Base-by-base conservation (phyloP, 2,797 vertebrate genomes). In the Knipowitschia caucasica region DNA sequence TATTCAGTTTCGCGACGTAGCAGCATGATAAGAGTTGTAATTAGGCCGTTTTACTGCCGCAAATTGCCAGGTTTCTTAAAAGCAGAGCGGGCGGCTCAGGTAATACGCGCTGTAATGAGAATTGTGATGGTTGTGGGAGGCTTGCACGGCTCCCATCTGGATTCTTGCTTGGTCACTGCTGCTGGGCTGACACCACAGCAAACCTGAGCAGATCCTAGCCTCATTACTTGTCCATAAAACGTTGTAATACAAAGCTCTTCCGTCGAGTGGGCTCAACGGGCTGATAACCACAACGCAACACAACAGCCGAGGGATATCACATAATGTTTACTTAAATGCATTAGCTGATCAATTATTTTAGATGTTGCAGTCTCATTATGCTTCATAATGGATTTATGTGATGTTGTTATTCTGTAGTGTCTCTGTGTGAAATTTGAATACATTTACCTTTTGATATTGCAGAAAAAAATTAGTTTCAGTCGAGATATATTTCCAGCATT, bases 21-120 rank as follows among this genome's bases (percentile, higher is more conserved):
- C 60, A 74, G 75, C 59, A 71, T 65, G 85, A 84, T 80, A 84
- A 80, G 74, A 76, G 80, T 77, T 78, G 82, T 87, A 84, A 88
- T 87, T 86, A 85, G 81, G 68, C 71, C 35, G 60, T 83, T 87
- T 81, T 73, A 81, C 71, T 66, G 72, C 69, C 64, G 67, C 67
- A 82, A 81, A 84, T 79, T 78, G 82, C 75, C 72, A 74, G 58
- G 59, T 80, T 79, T 82, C 73, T 77, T 83, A 70, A 82, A 80
- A 82, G 81, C 71, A 76, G 77, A 77, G 71, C 50, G 66, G 52
- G 73, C 29, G 57, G 67, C 65, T 67, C 64, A 78, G 75, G 75
- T 82, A 80, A 81, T 83, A 81, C 77, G 64, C 50, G 65, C 69
- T 42, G 71, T 84, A 85, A 89, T 86, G 74, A 83, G 74, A 75